These are phyloP conservation scores for Alexandromys oeconomus DNA, from an alignment of 2,797 vertebrate species.

Conservation along the genomic window DNA sequence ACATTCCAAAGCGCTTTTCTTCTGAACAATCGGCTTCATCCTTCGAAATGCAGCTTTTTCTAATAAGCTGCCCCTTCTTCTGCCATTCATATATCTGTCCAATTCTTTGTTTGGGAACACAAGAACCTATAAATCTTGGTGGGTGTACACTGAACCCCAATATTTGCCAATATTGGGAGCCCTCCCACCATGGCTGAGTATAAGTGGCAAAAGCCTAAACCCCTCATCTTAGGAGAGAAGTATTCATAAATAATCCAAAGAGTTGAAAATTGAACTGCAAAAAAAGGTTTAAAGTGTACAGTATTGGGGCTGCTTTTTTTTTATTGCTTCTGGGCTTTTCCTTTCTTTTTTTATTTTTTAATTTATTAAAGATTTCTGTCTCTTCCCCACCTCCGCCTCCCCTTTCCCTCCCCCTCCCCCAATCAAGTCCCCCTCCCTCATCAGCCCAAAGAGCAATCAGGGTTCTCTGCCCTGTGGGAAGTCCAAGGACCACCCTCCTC, in stretches of 20 bases:
- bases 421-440: too few relatives aligned
- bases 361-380: too few relatives aligned
- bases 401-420: too few relatives aligned
- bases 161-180: not conserved
- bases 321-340: too few relatives aligned
- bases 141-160: not conserved
- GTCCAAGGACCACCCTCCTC: too few relatives aligned
- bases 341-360: too few relatives aligned
- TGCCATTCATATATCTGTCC: not conserved
- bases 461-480: too few relatives aligned
- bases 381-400: too few relatives aligned
- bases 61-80: not conserved
- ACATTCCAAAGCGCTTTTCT: not conserved
- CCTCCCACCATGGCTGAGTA: not conserved
- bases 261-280: not conserved
- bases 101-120: not conserved
- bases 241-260: slow-evolving; percentile 25
- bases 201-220: not conserved
- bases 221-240: not conserved
- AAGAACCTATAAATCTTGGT: not conserved
- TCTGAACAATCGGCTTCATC: not conserved
- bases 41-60: not conserved
- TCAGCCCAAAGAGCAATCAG: too few relatives aligned
- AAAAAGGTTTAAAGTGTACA: not conserved
- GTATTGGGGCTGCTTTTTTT: not conserved